Conservation (phyloP, 92 coral and sea anemone genomes). For the Heliopora coerulea region DNA sequence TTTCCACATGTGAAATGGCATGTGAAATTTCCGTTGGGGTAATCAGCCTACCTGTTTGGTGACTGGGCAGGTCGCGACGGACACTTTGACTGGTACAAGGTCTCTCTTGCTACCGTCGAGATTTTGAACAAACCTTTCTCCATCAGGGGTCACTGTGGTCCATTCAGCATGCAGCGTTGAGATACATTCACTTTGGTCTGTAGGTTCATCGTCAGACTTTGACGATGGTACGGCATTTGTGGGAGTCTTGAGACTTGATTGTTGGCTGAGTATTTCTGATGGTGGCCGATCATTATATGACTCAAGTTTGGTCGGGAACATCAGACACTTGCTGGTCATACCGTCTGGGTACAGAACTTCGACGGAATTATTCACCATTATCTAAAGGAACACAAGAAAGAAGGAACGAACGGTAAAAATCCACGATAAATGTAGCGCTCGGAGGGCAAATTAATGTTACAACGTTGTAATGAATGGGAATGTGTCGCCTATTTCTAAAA, state of each 20-base stretch:
- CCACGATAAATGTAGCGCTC: too few relatives aligned
- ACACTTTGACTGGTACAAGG: conserved; percentile 65
- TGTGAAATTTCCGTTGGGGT: too few relatives aligned
- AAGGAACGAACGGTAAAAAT: too few relatives aligned
- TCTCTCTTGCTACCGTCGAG: conserved; percentile 65
- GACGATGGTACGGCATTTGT: too few relatives aligned
- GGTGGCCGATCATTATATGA: background rate
- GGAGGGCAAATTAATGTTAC: too few relatives aligned
- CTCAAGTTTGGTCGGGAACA: conserved; percentile 53
- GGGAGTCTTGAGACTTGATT: conserved; percentile 59
- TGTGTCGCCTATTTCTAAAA: too few relatives aligned
- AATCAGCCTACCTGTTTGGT: conserved; percentile 87
- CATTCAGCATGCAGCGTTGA: conserved; percentile 76
- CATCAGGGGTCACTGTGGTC: conserved; percentile 77
- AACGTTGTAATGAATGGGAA: too few relatives aligned
- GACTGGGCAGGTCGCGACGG: conserved; percentile 81
- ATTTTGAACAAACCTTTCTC: conserved; percentile 62
- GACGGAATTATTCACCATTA: conserved; percentile 68
- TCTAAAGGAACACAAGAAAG: conserved; percentile 40
- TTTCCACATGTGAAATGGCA: too few relatives aligned
- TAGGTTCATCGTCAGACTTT: conserved; percentile 74
- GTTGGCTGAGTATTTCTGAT: conserved; percentile 54
- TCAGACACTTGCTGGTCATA: conserved; percentile 73
- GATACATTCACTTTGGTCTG: conserved; percentile 57
- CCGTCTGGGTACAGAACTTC: conserved; percentile 92